Evolutionary conservation across 1,140 invertebrate genomes (phyloP).

Genomic region (Gonioctena quinquepunctata): DNA sequence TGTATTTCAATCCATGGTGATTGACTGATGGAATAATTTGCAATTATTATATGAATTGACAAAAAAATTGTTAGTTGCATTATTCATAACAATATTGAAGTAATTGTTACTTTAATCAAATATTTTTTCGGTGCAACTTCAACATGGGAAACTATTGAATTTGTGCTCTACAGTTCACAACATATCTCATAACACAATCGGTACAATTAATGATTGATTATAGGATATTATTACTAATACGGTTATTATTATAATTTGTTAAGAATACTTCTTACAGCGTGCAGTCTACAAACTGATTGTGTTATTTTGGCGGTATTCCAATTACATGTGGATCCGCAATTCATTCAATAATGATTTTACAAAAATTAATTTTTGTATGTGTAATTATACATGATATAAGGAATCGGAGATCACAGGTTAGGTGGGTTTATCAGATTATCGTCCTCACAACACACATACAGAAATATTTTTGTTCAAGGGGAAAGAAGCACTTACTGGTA

Average conservation of each 20-base stretch:
- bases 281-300: slow-evolving; percentile 58
- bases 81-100: no score
- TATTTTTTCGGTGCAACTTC: no score
- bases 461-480: neutral
- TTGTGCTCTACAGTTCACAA: slow-evolving; percentile 35
- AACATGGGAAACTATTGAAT: slow-evolving; percentile 47
- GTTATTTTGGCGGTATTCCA: slow-evolving; percentile 39
- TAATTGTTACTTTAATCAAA: no score
- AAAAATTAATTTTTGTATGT: slow-evolving; percentile 51
- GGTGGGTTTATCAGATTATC: slow-evolving; percentile 42
- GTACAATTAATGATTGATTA: neutral
- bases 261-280: slow-evolving; percentile 54
- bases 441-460: slow-evolving; percentile 23
- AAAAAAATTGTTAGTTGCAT: no score
- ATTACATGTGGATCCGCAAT: slow-evolving; percentile 17
- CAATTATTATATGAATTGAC: no score
- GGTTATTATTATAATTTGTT: slow-evolving; percentile 43
- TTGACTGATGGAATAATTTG: no score
- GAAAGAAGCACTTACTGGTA: neutral
- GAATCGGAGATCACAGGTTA: slow-evolving; percentile 56
- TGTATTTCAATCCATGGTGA: no score
- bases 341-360: slow-evolving; percentile 39
- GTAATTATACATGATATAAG: slow-evolving; percentile 47
- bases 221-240: slow-evolving; percentile 37
- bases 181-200: no score